Base-by-base conservation (phyloP, 1,140 invertebrate genomes). In the Bombus polaris region DNA sequence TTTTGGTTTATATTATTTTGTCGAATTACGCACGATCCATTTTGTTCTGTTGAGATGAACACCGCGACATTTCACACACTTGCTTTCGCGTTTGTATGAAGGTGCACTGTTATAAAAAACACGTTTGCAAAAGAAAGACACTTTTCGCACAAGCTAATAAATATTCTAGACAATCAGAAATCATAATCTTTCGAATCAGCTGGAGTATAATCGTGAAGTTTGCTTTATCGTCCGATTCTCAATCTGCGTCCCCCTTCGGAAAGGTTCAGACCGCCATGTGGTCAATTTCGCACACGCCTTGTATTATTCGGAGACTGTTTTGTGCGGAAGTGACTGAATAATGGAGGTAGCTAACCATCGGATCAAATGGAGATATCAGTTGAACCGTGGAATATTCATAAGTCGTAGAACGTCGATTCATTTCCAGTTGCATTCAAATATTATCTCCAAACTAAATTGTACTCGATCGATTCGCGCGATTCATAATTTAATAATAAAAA, bases 341-440 rank as follows among this genome's bases (percentile, higher is more conserved):
- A 84, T 84, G 53, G 53, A 84, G 25, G 42, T 22, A 35, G 68
- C 53, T 71, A 72, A 25, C 76, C 53, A 57, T 79, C 25, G 39
- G n/a, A 53, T 72, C 75, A 79, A 79, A 84, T 71, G 53, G n/a
- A 71, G 66, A 84, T 59, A 59, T 84, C 66, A 75, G 35, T 32
- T 4, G 10, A 15, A 18, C 15, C 37, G 10, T 79, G 10, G 53
- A 80, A 72, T 84, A 84, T 84, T 84, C 75, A 84, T 59, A 71
- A 71, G 37, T 35, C 35, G 53, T 25, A n/a, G 13, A 62, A 62
- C 25, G 22, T 76, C 0, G 47, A 53, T 53, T 53, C 47, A 53
- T 53, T 53, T 53, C 9, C 57, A 12, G 57, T 66, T 32, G 5
- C 62, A 13, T 18, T 35, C 32, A 68, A 68, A 8, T 10, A 37